phyloP scores from a whole-genome alignment of 1,140 invertebrate species.

The Chymomyza costata region DNA sequence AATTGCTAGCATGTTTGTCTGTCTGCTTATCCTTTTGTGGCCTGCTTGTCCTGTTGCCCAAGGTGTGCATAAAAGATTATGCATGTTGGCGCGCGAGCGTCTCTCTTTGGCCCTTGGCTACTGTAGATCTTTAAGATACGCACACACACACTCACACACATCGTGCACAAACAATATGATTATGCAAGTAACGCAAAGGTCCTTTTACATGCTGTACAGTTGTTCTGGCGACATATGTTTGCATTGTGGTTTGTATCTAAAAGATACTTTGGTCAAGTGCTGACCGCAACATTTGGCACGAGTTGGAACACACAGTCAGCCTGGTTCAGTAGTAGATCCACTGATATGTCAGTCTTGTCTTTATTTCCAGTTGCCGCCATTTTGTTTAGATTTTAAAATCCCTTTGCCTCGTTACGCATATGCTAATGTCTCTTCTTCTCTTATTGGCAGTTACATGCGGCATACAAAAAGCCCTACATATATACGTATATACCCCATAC shows the following conservation, averaged over 20 bases:
- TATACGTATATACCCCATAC: constrained; percentile 21
- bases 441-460: background rate
- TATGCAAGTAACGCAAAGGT: constrained; percentile 35
- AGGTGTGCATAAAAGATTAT: constrained; percentile 57
- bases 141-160: constrained; percentile 6
- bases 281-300: constrained; percentile 15
- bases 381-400: constrained; percentile 9
- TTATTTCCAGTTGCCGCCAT: too few relatives aligned
- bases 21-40: background rate
- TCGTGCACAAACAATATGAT: constrained; percentile 27
- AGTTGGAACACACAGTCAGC: constrained; percentile 3
- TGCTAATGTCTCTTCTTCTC: too few relatives aligned
- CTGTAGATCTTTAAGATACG: constrained; percentile 35
- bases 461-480: constrained; percentile 1
- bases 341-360: too few relatives aligned
- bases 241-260: constrained; percentile 2
- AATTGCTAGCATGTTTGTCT: constrained; percentile 32
- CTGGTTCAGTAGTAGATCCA: too few relatives aligned
- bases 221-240: constrained; percentile 24
- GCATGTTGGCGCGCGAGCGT: constrained; percentile 39
- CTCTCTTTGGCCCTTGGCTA: constrained; percentile 7
- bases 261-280: constrained; percentile 39
- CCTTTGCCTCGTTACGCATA: too few relatives aligned
- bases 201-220: too few relatives aligned
- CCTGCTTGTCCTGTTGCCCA: background rate